Evolutionary conservation across 1,140 invertebrate species (phyloP), one percentile per base, ranked within the genome.

Genomic region (Oryzaephilus surinamensis): DNA sequence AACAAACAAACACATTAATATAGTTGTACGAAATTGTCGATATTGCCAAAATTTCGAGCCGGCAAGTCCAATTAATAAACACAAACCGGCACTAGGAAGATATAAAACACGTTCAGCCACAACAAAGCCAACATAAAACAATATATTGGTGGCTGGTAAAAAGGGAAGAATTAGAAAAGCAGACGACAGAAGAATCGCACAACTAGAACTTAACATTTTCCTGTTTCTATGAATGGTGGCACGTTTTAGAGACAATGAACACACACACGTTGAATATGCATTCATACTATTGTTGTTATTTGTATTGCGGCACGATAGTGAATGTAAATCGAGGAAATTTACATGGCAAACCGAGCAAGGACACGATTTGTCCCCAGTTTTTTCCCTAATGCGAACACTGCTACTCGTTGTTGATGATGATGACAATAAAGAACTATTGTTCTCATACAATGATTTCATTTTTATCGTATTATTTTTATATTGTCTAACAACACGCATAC

Each of bases 51-150:
- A 62, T 32, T 70, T 71, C 35, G 74, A 72, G 38, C 76, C 71
- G 2, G 81, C 85, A 23, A 88, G 68, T 11, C 84, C 88, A 10
- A 91, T 66, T 24, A 96, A 67, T 46, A 97, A 72, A 65, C 90
- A 96, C 63, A 85, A 93, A 19, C 95, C 95, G 49, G 97, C 86
- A 63, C 90, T 96, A 17, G 94, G 93, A 54, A 95, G 74, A 63
- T 97, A 97, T 13, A 97, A 71, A 33, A 97, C 84, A 44, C 94
- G 71, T 66, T 97, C 94, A 20, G 94, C 94, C 6, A 97, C 85
- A 15, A 97, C 92, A 62, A 97, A 97, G 5, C 94, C 94, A 37
- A 97, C 93, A 54, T 94, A 93, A 67, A 97, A 95, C 60, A 96
- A 79, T 33, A 81, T 63, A 71, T 97, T 97, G 38, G 85, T 84